These are phyloP conservation scores for Chloropsis cyanopogon DNA, from an alignment of 2,113 vertebrate species.

Conservation along the genomic window DNA sequence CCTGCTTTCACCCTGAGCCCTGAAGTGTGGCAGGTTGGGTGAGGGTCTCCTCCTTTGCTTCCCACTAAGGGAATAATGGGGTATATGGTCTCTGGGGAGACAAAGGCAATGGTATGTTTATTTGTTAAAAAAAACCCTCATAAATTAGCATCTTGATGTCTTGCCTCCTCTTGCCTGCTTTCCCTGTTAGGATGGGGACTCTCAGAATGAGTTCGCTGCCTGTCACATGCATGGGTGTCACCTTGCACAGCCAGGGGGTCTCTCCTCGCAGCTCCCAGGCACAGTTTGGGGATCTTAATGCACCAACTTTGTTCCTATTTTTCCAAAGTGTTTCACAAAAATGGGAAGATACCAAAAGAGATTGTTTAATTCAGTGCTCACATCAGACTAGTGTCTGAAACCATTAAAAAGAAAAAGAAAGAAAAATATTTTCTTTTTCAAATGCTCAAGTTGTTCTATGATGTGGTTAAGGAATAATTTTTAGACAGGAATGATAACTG, in stretches of 20 bases:
- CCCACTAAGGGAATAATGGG: background rate
- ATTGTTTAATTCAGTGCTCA: background rate
- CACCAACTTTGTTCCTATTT: background rate
- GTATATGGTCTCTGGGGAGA: background rate
- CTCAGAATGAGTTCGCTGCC: background rate
- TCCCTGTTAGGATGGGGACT: background rate
- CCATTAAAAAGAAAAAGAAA: too few species aligned
- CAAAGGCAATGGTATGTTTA: background rate
- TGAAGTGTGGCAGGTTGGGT: background rate
- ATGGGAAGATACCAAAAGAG: background rate
- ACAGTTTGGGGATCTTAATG: background rate
- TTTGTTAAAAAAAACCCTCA: background rate
- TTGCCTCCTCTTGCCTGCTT: background rate
- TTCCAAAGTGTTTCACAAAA: background rate
- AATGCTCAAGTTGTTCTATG: background rate
- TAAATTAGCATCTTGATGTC: background rate
- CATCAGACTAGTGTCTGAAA: background rate
- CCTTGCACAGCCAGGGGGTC: background rate
- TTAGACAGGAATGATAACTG: background rate
- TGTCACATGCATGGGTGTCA: background rate
- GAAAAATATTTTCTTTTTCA: background rate
- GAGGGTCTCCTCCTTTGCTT: background rate
- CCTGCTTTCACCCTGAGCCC: background rate
- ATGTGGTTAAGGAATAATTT: background rate
- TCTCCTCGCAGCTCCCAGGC: background rate